These are phyloP conservation scores for Calephelis virginiensis DNA, from an alignment of 1,140 invertebrate genomes.

Conservation along the genomic window DNA sequence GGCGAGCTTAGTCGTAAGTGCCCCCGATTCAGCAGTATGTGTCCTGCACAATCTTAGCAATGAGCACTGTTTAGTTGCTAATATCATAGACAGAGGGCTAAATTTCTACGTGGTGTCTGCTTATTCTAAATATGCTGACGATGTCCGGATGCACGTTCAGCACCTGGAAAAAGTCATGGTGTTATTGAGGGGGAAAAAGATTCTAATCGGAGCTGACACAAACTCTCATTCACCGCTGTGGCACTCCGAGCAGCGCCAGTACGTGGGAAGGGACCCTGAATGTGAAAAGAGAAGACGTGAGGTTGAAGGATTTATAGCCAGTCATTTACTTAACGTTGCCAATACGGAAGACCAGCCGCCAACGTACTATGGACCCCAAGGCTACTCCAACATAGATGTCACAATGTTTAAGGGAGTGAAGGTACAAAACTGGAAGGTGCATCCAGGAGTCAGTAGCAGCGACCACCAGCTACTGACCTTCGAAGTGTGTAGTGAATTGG, in stretches of 20 bases:
- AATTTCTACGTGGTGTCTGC: slow-evolving; percentile 21
- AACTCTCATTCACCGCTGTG: slow-evolving; percentile 41
- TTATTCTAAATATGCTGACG: slow-evolving; percentile 31
- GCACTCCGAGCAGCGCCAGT: slow-evolving; percentile 25
- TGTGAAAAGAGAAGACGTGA: background rate
- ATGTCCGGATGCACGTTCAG: slow-evolving; percentile 19
- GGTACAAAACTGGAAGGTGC: slow-evolving; percentile 29
- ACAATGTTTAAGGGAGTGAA: slow-evolving; percentile 24
- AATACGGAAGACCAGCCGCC: slow-evolving; percentile 28
- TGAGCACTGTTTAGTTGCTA: background rate
- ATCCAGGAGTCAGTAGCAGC: slow-evolving; percentile 25
- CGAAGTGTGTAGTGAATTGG: too few species aligned
- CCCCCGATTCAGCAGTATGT: background rate
- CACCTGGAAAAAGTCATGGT: slow-evolving; percentile 21
- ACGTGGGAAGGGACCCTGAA: slow-evolving; percentile 19
- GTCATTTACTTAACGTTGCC: background rate
- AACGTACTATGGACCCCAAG: slow-evolving; percentile 30
- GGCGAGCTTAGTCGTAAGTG: slow-evolving; percentile 3
- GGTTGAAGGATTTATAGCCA: slow-evolving; percentile 32
- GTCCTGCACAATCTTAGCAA: slow-evolving; percentile 22
- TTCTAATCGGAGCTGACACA: slow-evolving; percentile 27
- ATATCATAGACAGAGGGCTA: background rate
- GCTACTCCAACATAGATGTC: slow-evolving; percentile 35
- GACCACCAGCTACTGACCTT: slow-evolving; percentile 37
- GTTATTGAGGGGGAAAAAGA: background rate